Base-by-base conservation (phyloP, 1,140 invertebrate genomes). In the Frieseomelitta varia region DNA sequence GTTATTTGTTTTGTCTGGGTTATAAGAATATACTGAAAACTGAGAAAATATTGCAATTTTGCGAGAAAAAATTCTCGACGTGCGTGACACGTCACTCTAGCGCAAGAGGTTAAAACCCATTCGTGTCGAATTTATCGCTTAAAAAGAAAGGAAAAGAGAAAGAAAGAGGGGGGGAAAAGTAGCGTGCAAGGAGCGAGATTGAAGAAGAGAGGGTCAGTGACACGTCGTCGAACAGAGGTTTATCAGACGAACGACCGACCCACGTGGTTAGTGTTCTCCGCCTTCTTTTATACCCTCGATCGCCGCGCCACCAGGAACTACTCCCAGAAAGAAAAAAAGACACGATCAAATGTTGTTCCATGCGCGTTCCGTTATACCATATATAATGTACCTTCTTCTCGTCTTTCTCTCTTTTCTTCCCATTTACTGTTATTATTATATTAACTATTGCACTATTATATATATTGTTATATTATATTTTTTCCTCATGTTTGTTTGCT, bases 141-240 rank as follows among this genome's bases (percentile, higher is more conserved):
- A 17, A 58, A 84, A 47, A 82, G 6, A 47, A 4, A 47, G 0
- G 6, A 47, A 0, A 8, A 47, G 39, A 47, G 8, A 47, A 55
- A 67, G 56, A 30, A 19, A 19, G 65, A 10, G 27, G 15, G 11
- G 24, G 51, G 39, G 51, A 39, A 47, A 61, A 58, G 85, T 56
- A 51, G 24, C 17, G 65, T 10, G 65, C 17, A 21, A 39, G 19
- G 67, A 84, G 79, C 56, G 30, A 63, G 73, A 61, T 71, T 11
- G 51, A 47, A 80, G 73, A 84, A 74, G 86, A 78, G 83, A 72
- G 86, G 87, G 87, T 88, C 87, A 88, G 81, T 88, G 87, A 88
- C 87, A 88, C 86, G 83, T 88, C 78, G 87, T 88, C 86, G 87
- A 88, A 86, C 79, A 82, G 80, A 82, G 61, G 80, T 88, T 88